Evolutionary conservation across 2,888 invertebrate genomes (phyloP).

Genomic region (Cremastinae sp.): DNA sequence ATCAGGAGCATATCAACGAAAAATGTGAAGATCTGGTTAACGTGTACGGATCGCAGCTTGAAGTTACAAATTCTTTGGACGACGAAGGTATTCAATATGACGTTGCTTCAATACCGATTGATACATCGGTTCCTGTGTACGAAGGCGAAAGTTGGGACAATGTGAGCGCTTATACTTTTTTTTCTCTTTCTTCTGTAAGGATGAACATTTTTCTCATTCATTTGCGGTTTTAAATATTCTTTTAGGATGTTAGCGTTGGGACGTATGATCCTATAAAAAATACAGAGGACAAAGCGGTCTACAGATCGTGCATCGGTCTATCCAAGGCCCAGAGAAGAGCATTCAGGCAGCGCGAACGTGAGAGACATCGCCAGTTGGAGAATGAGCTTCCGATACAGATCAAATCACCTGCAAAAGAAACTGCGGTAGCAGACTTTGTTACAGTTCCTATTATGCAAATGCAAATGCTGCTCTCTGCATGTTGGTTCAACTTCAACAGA

Average conservation of each 20-base stretch:
- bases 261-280: constrained; percentile 64
- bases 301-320: constrained; percentile 51
- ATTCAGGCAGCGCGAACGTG: constrained; percentile 59
- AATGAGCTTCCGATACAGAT: constrained; percentile 26
- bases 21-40: constrained; percentile 44
- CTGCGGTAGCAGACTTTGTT: not conserved
- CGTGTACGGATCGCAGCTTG: not conserved
- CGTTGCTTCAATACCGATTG: constrained; percentile 29
- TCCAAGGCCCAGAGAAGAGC: constrained; percentile 64
- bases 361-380: constrained; percentile 51
- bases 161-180: constrained; percentile 30
- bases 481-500: no score
- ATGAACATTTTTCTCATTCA: not conserved
- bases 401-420: not conserved
- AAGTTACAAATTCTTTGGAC: not conserved
- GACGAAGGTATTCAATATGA: not conserved
- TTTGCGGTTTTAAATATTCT: constrained; percentile 2
- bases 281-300: constrained; percentile 49
- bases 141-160: constrained; percentile 63
- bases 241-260: constrained; percentile 54
- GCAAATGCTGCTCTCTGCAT: not conserved
- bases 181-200: not conserved
- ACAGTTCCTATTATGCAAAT: not conserved
- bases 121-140: not conserved
- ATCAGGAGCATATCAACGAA: constrained; percentile 39